These are phyloP conservation scores for Chloromyia formosa DNA, from an alignment of 2,888 invertebrate genomes.

Conservation along the genomic window DNA sequence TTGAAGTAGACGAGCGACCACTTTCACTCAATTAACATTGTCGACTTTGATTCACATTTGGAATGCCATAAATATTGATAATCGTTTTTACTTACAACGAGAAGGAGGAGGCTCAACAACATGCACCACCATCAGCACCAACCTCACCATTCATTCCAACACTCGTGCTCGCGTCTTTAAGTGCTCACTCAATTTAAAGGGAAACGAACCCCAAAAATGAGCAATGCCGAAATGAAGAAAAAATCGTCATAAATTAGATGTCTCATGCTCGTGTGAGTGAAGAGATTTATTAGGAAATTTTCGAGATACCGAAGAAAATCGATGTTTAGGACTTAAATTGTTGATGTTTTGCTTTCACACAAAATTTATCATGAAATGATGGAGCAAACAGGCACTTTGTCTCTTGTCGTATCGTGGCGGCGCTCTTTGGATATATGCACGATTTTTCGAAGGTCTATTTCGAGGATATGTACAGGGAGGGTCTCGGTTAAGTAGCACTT, in stretches of 20 bases:
- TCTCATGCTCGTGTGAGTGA: conserved; percentile 17
- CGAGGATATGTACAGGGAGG: conserved; percentile 20
- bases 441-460: conserved; percentile 39
- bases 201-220: no score
- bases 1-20: background rate
- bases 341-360: conserved; percentile 33
- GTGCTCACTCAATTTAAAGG: no score
- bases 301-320: conserved; percentile 48
- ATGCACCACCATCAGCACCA: background rate
- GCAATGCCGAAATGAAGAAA: background rate
- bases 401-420: background rate
- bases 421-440: background rate
- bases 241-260: conserved; percentile 45
- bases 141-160: no score
- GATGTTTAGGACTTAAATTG: conserved; percentile 38
- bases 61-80: conserved; percentile 43
- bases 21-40: conserved; percentile 39
- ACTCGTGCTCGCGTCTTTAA: no score
- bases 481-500: conserved; percentile 36
- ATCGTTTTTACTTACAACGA: conserved; percentile 19
- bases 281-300: conserved; percentile 53
- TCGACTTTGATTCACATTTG: conserved; percentile 31
- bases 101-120: conserved; percentile 18
- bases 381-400: background rate
- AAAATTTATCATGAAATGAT: no score